Evolutionary conservation across 2,797 vertebrate species (phyloP).

Genomic region (Gastrophryne carolinensis): DNA sequence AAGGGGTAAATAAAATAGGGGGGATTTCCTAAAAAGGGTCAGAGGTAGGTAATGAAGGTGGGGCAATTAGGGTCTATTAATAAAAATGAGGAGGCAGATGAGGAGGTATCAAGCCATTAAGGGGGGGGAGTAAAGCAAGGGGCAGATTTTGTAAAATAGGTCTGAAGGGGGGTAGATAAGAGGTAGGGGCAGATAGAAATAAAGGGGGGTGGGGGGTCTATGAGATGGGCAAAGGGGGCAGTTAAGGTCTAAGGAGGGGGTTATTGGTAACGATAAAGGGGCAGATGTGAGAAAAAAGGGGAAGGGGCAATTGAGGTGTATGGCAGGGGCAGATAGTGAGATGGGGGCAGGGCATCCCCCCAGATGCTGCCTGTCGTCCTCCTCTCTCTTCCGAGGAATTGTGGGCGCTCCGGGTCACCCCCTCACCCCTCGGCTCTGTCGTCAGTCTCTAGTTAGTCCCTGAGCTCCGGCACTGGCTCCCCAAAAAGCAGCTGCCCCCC

Average conservation of each 20-base stretch:
- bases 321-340: background rate
- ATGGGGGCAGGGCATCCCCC: constrained; percentile 18
- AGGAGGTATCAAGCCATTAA: too few species aligned
- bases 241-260: background rate
- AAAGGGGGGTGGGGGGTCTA: too few species aligned
- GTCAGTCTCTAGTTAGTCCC: background rate
- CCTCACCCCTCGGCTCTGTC: background rate
- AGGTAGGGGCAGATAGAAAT: background rate
- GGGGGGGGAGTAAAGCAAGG: too few species aligned
- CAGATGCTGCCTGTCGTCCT: constrained; percentile 21
- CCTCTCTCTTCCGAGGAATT: constrained; percentile 4
- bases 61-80: too few species aligned
- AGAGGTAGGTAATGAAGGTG: too few species aligned
- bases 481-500: constrained; percentile 30
- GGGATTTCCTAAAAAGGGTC: too few species aligned
- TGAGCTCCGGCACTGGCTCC: background rate
- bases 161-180: background rate
- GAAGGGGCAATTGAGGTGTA: background rate
- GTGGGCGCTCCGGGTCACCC: constrained; percentile 1
- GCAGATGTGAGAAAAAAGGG: background rate
- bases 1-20: background rate
- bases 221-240: background rate
- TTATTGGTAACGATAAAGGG: background rate
- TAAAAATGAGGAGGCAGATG: too few species aligned
- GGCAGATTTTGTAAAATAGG: background rate